Conservation (phyloP, 2,113 vertebrate genomes). For the Pseudorasbora parva region DNA sequence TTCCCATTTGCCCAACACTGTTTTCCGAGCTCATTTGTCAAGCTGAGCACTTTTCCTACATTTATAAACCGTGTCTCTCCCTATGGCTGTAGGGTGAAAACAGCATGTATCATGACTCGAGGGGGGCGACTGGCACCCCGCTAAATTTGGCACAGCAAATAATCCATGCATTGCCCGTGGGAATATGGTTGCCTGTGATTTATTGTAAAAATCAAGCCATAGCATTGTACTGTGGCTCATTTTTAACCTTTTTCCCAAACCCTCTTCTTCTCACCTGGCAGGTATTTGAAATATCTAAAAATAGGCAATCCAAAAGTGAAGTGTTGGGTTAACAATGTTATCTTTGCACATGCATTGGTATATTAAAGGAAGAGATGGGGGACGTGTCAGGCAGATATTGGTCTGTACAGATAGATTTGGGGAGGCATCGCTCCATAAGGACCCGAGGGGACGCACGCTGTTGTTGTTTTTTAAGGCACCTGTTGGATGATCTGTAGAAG, state of each 20-base stretch:
- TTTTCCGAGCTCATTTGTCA: constrained; percentile 79
- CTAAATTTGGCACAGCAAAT: constrained; percentile 70
- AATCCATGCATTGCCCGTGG: constrained; percentile 63
- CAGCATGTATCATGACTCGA: constrained; percentile 68
- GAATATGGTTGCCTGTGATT: constrained; percentile 65
- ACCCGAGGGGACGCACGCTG: constrained; percentile 31
- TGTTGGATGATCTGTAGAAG: constrained; percentile 35
- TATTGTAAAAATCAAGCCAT: constrained; percentile 60
- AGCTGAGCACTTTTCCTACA: constrained; percentile 67
- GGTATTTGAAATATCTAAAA: constrained; percentile 31
- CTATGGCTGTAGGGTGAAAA: constrained; percentile 72
- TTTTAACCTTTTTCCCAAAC: constrained; percentile 55
- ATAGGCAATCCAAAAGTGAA: constrained; percentile 19
- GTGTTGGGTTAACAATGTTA: constrained; percentile 41
- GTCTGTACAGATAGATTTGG: constrained; percentile 40
- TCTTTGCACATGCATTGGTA: constrained; percentile 49
- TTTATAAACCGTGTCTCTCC: constrained; percentile 64
- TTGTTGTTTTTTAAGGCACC: constrained; percentile 36
- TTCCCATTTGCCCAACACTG: constrained; percentile 71
- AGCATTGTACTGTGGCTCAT: constrained; percentile 30
- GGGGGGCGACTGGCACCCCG: constrained; percentile 66
- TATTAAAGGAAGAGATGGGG: constrained; percentile 37
- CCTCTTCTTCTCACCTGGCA: constrained; percentile 33
- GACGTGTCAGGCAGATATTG: constrained; percentile 36
- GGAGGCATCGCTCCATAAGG: constrained; percentile 20